These are phyloP conservation scores for Spheniscus humboldti DNA, from an alignment of 2,797 vertebrate species.

Conservation along the genomic window DNA sequence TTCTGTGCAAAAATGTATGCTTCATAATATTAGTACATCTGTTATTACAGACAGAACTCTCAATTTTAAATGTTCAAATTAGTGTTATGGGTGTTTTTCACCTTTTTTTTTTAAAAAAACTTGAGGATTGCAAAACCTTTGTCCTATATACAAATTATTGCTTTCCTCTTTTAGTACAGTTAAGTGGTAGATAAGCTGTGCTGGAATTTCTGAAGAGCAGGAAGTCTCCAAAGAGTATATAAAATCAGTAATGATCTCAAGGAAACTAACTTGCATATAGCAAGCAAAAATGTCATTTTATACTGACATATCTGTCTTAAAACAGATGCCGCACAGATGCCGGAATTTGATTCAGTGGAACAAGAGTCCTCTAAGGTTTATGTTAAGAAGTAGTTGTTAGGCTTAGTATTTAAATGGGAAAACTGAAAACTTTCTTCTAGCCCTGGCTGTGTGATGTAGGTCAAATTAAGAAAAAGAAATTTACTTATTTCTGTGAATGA, in stretches of 20 bases:
- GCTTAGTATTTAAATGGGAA: neutral
- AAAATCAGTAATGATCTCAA: slow-evolving; percentile 27
- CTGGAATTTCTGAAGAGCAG: neutral
- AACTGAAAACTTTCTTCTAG: neutral
- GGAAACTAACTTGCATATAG: neutral
- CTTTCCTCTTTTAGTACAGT: neutral
- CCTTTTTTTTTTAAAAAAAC: neutral
- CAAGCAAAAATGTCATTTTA: slow-evolving; percentile 19
- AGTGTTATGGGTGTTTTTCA: neutral
- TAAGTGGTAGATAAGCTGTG: neutral
- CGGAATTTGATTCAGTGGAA: neutral
- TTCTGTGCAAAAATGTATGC: neutral
- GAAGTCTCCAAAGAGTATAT: neutral
- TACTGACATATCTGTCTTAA: neutral
- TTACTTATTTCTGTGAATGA: neutral
- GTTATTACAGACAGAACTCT: neutral
- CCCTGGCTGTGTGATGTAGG: neutral
- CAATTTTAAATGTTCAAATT: neutral
- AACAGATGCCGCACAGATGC: neutral
- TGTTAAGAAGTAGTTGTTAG: neutral
- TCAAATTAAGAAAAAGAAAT: neutral
- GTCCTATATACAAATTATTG: neutral
- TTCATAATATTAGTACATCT: neutral
- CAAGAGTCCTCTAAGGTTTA: neutral
- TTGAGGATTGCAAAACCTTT: neutral